Evolutionary conservation across 1,140 invertebrate genomes (phyloP).

Genomic region (Caenorhabditis elegans): DNA sequence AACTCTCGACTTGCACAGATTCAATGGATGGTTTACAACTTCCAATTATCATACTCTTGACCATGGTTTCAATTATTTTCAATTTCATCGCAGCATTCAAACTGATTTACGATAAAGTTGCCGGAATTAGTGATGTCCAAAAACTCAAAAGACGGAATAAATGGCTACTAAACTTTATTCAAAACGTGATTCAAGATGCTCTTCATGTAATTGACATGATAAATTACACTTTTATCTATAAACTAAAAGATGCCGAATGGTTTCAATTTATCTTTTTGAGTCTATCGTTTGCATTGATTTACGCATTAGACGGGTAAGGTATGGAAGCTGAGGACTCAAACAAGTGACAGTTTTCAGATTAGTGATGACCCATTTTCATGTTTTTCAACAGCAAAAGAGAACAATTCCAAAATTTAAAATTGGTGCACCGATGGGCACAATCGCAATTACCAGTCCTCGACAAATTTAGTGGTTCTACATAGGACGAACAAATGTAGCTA

Average conservation of each 20-base stretch:
- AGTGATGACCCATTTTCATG: neutral
- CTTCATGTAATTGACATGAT: neutral
- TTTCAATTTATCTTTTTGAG: neutral
- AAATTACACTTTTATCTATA: neutral
- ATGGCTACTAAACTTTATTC: neutral
- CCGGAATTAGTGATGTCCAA: neutral
- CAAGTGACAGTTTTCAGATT: neutral
- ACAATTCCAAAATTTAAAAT: no score
- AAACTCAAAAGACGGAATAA: neutral
- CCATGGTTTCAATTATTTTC: neutral
- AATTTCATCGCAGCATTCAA: neutral
- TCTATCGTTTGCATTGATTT: neutral
- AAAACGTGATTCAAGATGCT: constrained; percentile 15
- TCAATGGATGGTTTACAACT: neutral
- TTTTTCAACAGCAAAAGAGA: neutral
- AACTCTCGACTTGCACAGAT: neutral
- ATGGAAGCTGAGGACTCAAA: no score
- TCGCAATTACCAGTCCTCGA: neutral
- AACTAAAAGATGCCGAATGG: neutral
- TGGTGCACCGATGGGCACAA: no score
- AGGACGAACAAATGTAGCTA: no score
- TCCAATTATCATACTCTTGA: neutral
- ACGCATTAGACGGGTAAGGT: neutral
- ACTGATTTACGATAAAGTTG: neutral
- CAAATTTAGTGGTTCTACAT: no score